These are phyloP conservation scores for Rutpela maculata DNA, from an alignment of 2,888 invertebrate species.

Conservation along the genomic window DNA sequence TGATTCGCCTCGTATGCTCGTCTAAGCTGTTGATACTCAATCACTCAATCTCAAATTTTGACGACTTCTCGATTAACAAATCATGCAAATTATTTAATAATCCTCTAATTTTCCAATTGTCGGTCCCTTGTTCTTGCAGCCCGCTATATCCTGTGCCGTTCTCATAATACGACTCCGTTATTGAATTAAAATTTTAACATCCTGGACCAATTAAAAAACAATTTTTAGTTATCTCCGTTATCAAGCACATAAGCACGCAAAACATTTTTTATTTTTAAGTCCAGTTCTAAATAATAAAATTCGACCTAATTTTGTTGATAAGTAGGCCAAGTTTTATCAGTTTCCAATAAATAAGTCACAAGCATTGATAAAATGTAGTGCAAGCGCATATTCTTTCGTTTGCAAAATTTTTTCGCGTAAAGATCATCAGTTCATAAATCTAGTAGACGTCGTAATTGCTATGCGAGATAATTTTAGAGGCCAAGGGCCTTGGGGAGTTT, in stretches of 20 bases:
- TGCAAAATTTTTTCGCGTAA: background rate
- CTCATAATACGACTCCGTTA: constrained; percentile 11
- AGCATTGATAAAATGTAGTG: background rate
- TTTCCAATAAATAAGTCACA: background rate
- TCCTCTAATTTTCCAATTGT: constrained; percentile 30
- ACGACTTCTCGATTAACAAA: constrained; percentile 19
- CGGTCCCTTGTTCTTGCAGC: constrained; percentile 1
- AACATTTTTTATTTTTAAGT: constrained; percentile 24
- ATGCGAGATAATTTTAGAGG: background rate
- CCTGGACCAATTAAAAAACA: background rate
- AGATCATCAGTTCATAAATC: background rate
- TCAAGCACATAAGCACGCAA: background rate
- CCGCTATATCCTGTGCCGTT: constrained; percentile 15
- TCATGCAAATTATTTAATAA: constrained; percentile 30
- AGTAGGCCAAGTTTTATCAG: constrained; percentile 31
- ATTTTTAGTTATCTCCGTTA: background rate
- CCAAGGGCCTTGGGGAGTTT: background rate
- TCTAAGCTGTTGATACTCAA: background rate
- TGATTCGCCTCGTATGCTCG: background rate
- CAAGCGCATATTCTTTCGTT: background rate
- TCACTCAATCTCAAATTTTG: constrained; percentile 27
- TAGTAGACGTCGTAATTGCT: background rate
- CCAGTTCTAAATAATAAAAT: background rate
- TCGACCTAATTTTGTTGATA: constrained; percentile 18
- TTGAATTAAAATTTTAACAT: constrained; percentile 21